A percentile compares a stretch with the other conserved stretches of the same genome.
phyloP scores from a whole-genome alignment of 2,888 invertebrate species.

The Cephus runcator region DNA sequence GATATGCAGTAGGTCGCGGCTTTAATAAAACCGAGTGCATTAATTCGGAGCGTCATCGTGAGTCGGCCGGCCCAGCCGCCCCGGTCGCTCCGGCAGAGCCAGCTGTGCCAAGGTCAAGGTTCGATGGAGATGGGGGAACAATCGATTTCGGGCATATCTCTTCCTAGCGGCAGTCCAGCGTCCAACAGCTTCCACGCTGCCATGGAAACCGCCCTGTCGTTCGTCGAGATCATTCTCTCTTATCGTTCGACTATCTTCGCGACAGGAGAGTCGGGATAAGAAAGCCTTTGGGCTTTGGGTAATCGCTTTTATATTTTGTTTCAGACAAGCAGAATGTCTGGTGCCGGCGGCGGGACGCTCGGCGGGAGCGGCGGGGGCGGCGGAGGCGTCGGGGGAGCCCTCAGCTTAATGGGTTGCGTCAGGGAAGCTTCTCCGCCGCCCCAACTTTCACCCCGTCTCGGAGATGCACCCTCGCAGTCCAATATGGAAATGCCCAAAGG shows the following conservation, averaged over 20 bases:
- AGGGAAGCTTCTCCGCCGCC: constrained; percentile 72
- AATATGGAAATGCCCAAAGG: constrained; percentile 59
- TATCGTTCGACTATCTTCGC: no score
- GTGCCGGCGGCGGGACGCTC: constrained; percentile 58
- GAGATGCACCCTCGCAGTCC: constrained; percentile 47
- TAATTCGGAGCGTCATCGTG: constrained; percentile 5
- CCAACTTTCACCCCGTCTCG: constrained; percentile 68
- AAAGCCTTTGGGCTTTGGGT: no score
- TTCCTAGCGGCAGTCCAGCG: constrained; percentile 18
- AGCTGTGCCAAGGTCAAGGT: constrained; percentile 61
- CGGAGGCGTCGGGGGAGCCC: constrained; percentile 71
- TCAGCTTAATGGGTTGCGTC: constrained; percentile 76
- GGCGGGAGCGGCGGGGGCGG: constrained; percentile 66
- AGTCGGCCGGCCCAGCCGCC: constrained; percentile 11
- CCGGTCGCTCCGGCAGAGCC: constrained; percentile 26
- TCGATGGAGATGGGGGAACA: constrained; percentile 27
- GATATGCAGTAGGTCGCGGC: background rate
- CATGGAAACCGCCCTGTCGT: constrained; percentile 45
- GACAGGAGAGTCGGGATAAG: no score
- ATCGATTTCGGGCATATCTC: background rate
- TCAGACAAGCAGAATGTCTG: constrained; percentile 52
- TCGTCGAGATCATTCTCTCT: no score
- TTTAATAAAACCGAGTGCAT: background rate
- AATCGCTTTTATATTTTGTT: constrained; percentile 34
- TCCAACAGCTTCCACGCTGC: constrained; percentile 53